These are phyloP conservation scores for Mechanitis messenoides DNA, from an alignment of 2,888 invertebrate genomes.

Conservation along the genomic window DNA sequence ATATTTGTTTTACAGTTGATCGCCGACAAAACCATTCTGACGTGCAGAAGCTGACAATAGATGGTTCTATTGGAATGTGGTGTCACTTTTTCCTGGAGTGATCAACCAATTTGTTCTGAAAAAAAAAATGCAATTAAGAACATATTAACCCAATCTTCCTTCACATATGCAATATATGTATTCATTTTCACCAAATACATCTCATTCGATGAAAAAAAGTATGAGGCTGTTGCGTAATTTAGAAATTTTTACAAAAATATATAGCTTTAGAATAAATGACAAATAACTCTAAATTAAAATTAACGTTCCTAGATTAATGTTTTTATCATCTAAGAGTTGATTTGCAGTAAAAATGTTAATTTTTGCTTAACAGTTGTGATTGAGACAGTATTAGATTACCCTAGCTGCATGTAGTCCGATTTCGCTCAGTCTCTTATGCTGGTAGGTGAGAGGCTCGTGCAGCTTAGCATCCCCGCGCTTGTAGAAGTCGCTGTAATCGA, in stretches of 20 bases:
- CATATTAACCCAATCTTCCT: no score
- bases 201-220: neutral
- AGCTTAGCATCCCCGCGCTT: constrained; percentile 87
- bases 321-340: no score
- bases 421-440: constrained; percentile 79
- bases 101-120: constrained; percentile 46
- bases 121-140: constrained; percentile 19
- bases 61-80: constrained; percentile 30
- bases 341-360: no score
- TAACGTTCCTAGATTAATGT: no score
- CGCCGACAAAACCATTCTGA: constrained; percentile 37
- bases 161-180: no score
- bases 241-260: no score
- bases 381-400: constrained; percentile 35
- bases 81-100: constrained; percentile 63
- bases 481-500: constrained; percentile 97
- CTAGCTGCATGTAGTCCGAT: constrained; percentile 63
- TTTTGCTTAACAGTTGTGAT: neutral
- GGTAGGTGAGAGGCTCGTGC: constrained; percentile 80
- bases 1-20: constrained; percentile 10
- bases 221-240: neutral
- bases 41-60: constrained; percentile 30
- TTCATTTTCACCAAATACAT: no score
- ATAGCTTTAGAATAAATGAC: no score
- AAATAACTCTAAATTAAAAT: no score